Conservation (phyloP, 2,888 invertebrate genomes). For the Sphaerophoria rueppellii region DNA sequence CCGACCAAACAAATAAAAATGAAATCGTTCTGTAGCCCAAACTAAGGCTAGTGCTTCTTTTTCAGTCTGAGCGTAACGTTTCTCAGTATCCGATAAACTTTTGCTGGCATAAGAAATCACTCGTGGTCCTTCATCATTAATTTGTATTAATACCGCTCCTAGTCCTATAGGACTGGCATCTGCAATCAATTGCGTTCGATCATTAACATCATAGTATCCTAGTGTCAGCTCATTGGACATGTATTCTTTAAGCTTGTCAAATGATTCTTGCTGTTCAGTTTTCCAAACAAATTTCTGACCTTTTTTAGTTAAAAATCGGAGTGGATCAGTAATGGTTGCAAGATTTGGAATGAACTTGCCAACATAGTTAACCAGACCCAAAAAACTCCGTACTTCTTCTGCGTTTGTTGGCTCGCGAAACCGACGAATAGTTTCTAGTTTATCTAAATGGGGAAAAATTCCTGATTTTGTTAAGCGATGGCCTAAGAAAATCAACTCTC, state of each 20-base stretch:
- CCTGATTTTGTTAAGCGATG: slow-evolving; percentile 15
- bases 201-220: slow-evolving; percentile 75
- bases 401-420: neutral
- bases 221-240: slow-evolving; percentile 51
- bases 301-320: slow-evolving; percentile 5
- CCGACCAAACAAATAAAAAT: slow-evolving; percentile 74
- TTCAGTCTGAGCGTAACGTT: slow-evolving; percentile 74
- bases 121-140: slow-evolving; percentile 64
- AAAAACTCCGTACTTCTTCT: slow-evolving; percentile 3
- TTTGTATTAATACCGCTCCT: slow-evolving; percentile 77
- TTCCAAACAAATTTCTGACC: slow-evolving; percentile 9
- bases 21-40: slow-evolving; percentile 1
- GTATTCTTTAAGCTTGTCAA: slow-evolving; percentile 1
- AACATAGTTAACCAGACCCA: slow-evolving; percentile 1
- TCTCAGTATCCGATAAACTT: slow-evolving; percentile 76
- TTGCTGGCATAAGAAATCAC: slow-evolving; percentile 80
- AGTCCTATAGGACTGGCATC: slow-evolving; percentile 78
- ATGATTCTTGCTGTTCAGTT: slow-evolving; percentile 1
- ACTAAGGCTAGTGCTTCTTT: slow-evolving; percentile 76
- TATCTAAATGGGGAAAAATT: neutral
- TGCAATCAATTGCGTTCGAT: slow-evolving; percentile 76
- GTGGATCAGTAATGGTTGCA: neutral
- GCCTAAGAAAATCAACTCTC: slow-evolving; percentile 9
- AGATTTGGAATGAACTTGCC: slow-evolving; percentile 8
- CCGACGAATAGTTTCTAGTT: neutral